These are phyloP conservation scores for Achatina immaculata DNA, from an alignment of 1,140 invertebrate species.

Conservation along the genomic window DNA sequence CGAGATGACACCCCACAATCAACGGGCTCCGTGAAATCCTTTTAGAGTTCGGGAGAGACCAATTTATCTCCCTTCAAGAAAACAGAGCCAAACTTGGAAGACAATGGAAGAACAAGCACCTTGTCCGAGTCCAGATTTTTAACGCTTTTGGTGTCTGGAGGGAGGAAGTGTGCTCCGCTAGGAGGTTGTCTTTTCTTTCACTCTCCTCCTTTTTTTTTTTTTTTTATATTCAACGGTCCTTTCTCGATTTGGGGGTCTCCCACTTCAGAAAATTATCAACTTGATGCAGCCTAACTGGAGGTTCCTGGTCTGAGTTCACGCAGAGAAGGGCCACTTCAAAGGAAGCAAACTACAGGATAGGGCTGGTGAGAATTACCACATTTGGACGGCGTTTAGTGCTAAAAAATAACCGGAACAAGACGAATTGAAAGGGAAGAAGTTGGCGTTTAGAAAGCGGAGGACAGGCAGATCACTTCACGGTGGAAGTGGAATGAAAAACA, in stretches of 20 bases:
- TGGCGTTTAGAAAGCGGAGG: background rate
- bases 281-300: constrained; percentile 18
- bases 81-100: background rate
- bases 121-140: background rate
- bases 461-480: background rate
- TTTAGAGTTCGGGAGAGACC: background rate
- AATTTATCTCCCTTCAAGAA: constrained; percentile 5
- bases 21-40: background rate
- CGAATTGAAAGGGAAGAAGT: background rate
- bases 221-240: background rate
- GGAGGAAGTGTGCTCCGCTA: background rate
- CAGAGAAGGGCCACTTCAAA: background rate
- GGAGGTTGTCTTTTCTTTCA: background rate
- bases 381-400: constrained; percentile 7
- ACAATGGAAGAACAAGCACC: background rate
- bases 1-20: constrained; percentile 26
- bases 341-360: background rate
- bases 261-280: constrained; percentile 25
- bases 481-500: background rate
- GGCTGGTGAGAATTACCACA: background rate
- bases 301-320: constrained; percentile 6
- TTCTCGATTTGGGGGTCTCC: constrained; percentile 7
- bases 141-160: background rate
- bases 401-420: background rate
- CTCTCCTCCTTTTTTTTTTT: background rate